Evolutionary conservation across 1,140 invertebrate species (phyloP), one percentile per base, ranked within the genome.

Genomic region (Panagrolaimus sp.): DNA sequence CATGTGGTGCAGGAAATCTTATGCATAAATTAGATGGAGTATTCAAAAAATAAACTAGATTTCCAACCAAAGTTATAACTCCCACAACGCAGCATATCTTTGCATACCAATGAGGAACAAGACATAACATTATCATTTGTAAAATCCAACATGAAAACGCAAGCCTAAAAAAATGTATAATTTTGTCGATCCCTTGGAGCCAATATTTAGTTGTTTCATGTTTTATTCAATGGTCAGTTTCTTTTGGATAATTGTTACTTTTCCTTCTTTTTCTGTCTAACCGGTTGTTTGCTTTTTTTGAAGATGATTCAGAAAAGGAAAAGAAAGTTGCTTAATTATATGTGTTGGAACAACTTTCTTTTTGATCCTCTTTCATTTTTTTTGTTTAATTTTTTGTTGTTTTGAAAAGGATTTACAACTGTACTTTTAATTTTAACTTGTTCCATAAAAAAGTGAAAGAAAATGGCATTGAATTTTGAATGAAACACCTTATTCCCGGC

Each of bases 111-210:
- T 68, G 66, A 5, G 74, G 74, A 14, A 72, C 16, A 11, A 67
- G 38, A 48, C 65, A 71, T 42, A 75, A 61, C 31, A 75, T 25
- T 14, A 77, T 11, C 43, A 75, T 74, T 67, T 75, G 74, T 27
- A 75, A 48, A 14, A 75, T 20, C 74, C 74, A 75, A 9, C 51
- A 64, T 5, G 74, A 44, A 63, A 75, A 77, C 5, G 74, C 69
- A 13, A 76, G 62, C 74, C 74, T 77, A 31, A 61, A 73, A 72
- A 23, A 42, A 67, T 14, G 63, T 57, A 45, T 20, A 5, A 43
- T 44, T 46, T 9, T 53, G 51, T 25, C 4, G 16, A 57, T 25
- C 20, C 51, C 27, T 57, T 57, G 51, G 51, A 57, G 51, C 13
- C 14, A 4, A n/a, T n/a, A n/a, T 20, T 57, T 57, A 8, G n/a